Conservation (phyloP, 2,113 vertebrate species). For the Micronycteris hirsuta region DNA sequence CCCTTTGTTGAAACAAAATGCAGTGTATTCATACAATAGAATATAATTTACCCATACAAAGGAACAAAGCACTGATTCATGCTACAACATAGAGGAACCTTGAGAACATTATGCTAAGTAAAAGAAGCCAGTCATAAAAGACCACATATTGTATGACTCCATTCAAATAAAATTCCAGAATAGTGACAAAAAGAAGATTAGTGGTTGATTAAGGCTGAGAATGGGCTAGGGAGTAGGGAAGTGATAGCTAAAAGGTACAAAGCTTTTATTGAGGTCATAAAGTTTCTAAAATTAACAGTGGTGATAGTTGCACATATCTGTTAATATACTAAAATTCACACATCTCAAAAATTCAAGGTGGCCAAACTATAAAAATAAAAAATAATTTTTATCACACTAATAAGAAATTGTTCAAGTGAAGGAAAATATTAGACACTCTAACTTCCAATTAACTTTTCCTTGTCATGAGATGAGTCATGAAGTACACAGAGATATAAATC, state of each 20-base stretch:
- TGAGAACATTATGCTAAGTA: neutral
- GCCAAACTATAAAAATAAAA: neutral
- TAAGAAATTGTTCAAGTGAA: neutral
- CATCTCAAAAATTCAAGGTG: neutral
- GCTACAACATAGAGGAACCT: neutral
- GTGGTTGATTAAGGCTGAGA: neutral
- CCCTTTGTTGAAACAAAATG: neutral
- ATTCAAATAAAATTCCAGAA: neutral
- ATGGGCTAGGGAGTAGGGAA: neutral
- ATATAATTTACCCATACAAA: neutral
- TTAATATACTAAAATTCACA: neutral
- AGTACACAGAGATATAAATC: neutral
- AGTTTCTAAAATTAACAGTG: slow-evolving; percentile 5
- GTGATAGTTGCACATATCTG: neutral
- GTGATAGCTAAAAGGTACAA: neutral
- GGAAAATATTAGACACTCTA: neutral
- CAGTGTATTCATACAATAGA: neutral
- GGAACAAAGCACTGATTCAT: neutral
- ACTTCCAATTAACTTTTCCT: neutral
- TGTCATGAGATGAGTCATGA: neutral
- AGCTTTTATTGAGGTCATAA: neutral
- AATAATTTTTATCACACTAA: neutral
- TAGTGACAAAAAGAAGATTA: neutral
- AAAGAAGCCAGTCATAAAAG: neutral
- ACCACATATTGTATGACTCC: neutral